These are phyloP conservation scores for Copidosoma aretas DNA, from an alignment of 2,888 invertebrate species.

Conservation along the genomic window DNA sequence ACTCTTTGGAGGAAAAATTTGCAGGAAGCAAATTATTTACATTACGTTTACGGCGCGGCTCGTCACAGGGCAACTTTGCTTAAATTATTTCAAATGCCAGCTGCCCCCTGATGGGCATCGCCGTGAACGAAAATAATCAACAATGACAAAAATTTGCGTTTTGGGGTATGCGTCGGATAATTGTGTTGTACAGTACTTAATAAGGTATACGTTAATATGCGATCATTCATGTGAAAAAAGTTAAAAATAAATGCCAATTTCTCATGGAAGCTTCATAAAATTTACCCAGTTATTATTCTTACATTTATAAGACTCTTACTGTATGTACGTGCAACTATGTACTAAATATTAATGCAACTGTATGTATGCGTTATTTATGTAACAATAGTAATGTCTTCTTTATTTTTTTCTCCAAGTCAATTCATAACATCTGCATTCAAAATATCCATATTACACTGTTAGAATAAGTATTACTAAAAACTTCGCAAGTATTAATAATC, in stretches of 20 bases:
- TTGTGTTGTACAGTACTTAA: background rate
- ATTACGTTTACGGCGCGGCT: conserved; percentile 38
- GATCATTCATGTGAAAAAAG: background rate
- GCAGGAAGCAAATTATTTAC: too few relatives aligned
- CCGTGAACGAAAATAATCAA: conserved; percentile 32
- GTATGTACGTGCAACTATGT: conserved; percentile 15
- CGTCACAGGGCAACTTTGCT: conserved; percentile 41
- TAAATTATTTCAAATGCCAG: conserved; percentile 33
- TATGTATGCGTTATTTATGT: conserved; percentile 27
- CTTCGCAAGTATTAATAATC: conserved; percentile 30
- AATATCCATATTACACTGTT: conserved; percentile 38
- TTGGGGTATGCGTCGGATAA: background rate
- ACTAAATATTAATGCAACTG: conserved; percentile 35
- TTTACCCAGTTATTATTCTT: conserved; percentile 37
- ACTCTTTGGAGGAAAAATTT: too few relatives aligned
- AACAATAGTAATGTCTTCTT: conserved; percentile 39
- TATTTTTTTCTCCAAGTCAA: conserved; percentile 36
- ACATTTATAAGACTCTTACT: conserved; percentile 31
- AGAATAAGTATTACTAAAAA: conserved; percentile 29
- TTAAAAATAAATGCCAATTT: conserved; percentile 32
- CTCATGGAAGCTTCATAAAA: conserved; percentile 37
- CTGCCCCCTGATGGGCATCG: conserved; percentile 41
- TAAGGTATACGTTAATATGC: conserved; percentile 9
- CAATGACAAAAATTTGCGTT: background rate
- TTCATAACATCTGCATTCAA: conserved; percentile 39